Base-by-base conservation (phyloP, 2,888 invertebrate species). In the Leptarthrus brevirostris region DNA sequence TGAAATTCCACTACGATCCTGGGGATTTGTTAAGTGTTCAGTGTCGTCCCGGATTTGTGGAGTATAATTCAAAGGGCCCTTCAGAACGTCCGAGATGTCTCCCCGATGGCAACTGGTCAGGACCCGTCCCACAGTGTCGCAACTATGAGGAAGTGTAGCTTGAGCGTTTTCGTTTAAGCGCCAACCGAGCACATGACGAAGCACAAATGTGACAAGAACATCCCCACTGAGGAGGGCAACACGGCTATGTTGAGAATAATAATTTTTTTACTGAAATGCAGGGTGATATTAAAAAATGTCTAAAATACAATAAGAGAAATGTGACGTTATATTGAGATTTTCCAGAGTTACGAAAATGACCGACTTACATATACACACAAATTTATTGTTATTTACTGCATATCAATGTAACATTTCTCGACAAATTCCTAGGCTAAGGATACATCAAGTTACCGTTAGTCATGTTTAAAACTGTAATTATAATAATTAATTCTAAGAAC, bases 1-100 rank as follows among this genome's bases (percentile, higher is more conserved):
- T 90, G 70, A 92, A 92, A 81, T 91, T 91, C 84, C 88, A 90
- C 82, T 92, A 92, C 84, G 91, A 91, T 81, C 90, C 92, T 12
- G 91, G 91, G 34, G 91, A 92, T 81, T 89, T 89, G 78, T 86
- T 92, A 77, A 90, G 90, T 81, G 89, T 92, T 61, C 89, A 89
- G 73, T 92, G 92, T 80, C 88, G 89, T 73, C 89, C 90, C 5
- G 91, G 91, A 44, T 91, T 88, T 81, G 88, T 89, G 75, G 84
- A 85, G 79, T 84, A 81, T 75, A 82, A 83, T 75, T 80, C 82
- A 73, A 81, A 79, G 74, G 87, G 88, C 74, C 87, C 88, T n/a
- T 86, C 88, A 66, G 89, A 89, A 78, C 86, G 88, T 79, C 89
- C 91, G 4, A 88, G 88, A 75, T 91, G 91, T 81, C 86, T 88